These are phyloP conservation scores for Platichthys flesus DNA, from an alignment of 2,113 vertebrate genomes.

Conservation along the genomic window DNA sequence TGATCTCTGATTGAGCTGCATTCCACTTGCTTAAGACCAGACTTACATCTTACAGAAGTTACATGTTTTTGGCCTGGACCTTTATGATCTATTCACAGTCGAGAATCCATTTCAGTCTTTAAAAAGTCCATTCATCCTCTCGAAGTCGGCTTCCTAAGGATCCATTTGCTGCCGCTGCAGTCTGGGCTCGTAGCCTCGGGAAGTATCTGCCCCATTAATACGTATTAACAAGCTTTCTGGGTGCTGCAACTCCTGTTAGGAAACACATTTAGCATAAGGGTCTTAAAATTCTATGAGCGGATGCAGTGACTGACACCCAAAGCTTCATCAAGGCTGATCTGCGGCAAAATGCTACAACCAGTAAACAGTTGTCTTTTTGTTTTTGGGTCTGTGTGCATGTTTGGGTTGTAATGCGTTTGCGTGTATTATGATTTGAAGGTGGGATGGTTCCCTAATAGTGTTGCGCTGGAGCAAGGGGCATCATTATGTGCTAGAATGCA, in stretches of 20 bases:
- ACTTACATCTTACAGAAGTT: neutral
- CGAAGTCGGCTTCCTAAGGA: neutral
- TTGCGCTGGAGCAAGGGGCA: constrained; percentile 31
- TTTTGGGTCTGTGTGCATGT: neutral
- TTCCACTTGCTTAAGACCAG: neutral
- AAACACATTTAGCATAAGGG: constrained; percentile 19
- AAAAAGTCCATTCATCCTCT: neutral
- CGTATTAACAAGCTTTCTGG: constrained; percentile 41
- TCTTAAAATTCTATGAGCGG: neutral
- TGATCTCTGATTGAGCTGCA: neutral
- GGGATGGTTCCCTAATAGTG: constrained; percentile 20
- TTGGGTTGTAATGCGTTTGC: neutral
- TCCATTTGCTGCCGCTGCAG: constrained; percentile 10
- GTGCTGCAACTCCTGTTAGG: constrained; percentile 22
- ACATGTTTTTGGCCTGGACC: neutral
- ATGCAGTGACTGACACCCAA: neutral
- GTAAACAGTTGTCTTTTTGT: neutral
- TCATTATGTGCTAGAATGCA: constrained; percentile 35
- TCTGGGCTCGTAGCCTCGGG: constrained; percentile 22
- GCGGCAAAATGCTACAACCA: constrained; percentile 7
- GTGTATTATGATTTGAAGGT: constrained; percentile 11
- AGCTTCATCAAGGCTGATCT: constrained; percentile 19
- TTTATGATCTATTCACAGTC: neutral
- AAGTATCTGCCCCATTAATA: constrained; percentile 14
- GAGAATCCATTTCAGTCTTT: constrained; percentile 7